A percentile compares a stretch with the other conserved stretches of the same genome.
These are phyloP conservation scores for Colaptes auratus DNA, from an alignment of 2,113 vertebrate species.

Conservation along the genomic window DNA sequence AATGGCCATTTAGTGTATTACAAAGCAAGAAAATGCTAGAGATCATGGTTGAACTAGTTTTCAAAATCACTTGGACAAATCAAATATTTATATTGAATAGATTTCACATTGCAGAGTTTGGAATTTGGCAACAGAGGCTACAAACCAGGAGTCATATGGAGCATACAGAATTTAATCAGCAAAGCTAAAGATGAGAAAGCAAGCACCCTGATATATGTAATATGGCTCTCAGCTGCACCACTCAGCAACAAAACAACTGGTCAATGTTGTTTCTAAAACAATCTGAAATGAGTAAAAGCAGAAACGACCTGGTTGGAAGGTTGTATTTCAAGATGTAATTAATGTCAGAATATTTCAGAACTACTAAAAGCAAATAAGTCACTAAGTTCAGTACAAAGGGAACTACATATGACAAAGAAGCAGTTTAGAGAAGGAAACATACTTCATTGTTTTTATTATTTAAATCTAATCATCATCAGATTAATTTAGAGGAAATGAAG, in stretches of 20 bases:
- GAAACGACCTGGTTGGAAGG: slow-evolving; percentile 29
- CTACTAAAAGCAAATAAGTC: slow-evolving; percentile 53
- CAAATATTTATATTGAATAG: slow-evolving; percentile 40
- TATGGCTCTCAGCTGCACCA: slow-evolving; percentile 25
- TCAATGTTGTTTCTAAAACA: slow-evolving; percentile 31
- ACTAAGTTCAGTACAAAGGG: slow-evolving; percentile 41
- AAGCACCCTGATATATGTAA: slow-evolving; percentile 26
- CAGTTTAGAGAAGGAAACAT: slow-evolving; percentile 53
- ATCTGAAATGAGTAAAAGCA: slow-evolving; percentile 41
- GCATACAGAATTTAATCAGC: slow-evolving; percentile 58
- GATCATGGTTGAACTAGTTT: slow-evolving; percentile 11
- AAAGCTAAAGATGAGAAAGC: slow-evolving; percentile 47
- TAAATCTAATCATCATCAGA: slow-evolving; percentile 50
- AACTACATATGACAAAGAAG: slow-evolving; percentile 38
- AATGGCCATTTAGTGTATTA: not conserved
- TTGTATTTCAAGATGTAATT: slow-evolving; percentile 72
- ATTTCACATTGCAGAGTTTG: slow-evolving; percentile 10
- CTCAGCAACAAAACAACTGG: slow-evolving; percentile 51
- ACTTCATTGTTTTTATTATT: slow-evolving; percentile 63
- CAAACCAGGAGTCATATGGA: slow-evolving; percentile 47
- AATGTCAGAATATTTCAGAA: slow-evolving; percentile 60
- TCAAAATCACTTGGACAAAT: slow-evolving; percentile 26
- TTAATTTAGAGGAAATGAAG: slow-evolving; percentile 67
- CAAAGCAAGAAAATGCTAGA: not conserved
- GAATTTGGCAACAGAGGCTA: slow-evolving; percentile 21